Evolutionary conservation across 2,797 vertebrate species (phyloP), one percentile per base, ranked within the genome.

Genomic region (Gymnothorax reevesii): DNA sequence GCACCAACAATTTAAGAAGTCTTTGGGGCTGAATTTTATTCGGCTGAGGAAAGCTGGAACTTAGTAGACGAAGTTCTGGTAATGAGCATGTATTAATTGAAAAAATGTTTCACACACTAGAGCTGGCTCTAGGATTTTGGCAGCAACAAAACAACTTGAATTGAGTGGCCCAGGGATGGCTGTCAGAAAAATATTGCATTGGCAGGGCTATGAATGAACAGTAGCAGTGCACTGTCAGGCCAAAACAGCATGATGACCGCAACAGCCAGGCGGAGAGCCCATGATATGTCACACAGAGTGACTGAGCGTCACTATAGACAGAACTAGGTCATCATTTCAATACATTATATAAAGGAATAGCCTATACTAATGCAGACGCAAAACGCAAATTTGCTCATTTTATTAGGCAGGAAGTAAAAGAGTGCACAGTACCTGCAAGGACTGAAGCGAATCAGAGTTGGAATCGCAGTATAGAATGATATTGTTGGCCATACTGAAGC

Each of bases 401-500:
- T 12, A 6, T 1, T 2, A 69, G 55, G 66, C 0, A 1, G 12
- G 42, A 8, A 22, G 1, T 17, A 0, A 15, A 27, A 27, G 0
- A 60, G 6, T 2, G 0, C 42, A 52, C 73, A 52, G 73, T 94
- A 99, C 98, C 98, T 99, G 98, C 88, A 99, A 94, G 0, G 98
- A 98, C 93, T 99, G 98, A 87, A 99, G 96, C 10, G 98, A 97
- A 88, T 99, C 97, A 0, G 95, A 94, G 52, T 99, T 98, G 33
- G 97, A 97, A 89, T 99, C 98, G 86, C 98, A 99, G 95, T 99
- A 99, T 86, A 99, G 96, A 92, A 99, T 98, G 92, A 99, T 98
- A 95, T 99, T 99, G 96, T 99, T 99, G 90, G 97, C 98, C 98
- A 99, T 99, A 94, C 98, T 98, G 97, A 99, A 99, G 92, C 98